These are phyloP conservation scores for Andricus grossulariae DNA, from an alignment of 1,140 invertebrate species.

Conservation along the genomic window DNA sequence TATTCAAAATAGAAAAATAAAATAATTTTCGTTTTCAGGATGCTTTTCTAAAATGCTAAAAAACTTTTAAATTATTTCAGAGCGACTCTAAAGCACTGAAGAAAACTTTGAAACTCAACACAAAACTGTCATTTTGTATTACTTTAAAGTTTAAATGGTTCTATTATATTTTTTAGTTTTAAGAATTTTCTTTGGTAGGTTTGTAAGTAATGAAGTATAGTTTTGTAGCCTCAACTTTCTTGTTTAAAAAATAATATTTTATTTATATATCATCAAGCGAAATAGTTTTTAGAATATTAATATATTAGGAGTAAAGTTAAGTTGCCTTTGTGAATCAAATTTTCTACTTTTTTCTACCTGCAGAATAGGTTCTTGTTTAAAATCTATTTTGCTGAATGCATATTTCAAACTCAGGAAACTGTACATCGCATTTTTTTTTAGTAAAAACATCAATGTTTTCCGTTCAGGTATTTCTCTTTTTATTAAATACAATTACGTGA, in stretches of 20 bases:
- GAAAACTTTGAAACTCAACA: background rate
- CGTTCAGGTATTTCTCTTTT: background rate
- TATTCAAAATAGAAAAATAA: background rate
- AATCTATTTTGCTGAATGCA: conserved; percentile 17
- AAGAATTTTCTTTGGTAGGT: background rate
- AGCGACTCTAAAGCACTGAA: conserved; percentile 39
- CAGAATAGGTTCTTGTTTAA: background rate
- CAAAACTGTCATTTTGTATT: background rate
- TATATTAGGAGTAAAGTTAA: background rate
- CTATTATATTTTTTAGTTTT: conserved; percentile 5
- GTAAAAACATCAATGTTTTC: background rate
- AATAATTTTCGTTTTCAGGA: background rate
- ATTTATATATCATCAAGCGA: conserved; percentile 3
- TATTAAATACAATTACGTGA: background rate
- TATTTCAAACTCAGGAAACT: background rate
- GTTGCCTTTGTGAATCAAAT: too few species aligned
- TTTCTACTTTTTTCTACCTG: too few species aligned
- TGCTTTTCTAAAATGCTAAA: background rate
- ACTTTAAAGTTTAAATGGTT: background rate
- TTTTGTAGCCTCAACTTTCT: background rate
- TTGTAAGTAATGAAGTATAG: conserved; percentile 12
- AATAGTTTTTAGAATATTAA: conserved; percentile 3
- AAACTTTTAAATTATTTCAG: conserved; percentile 35
- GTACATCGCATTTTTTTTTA: background rate
- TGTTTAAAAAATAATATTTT: background rate